Base-by-base conservation (phyloP, 1,140 invertebrate species). In the Drosophila watanabei region DNA sequence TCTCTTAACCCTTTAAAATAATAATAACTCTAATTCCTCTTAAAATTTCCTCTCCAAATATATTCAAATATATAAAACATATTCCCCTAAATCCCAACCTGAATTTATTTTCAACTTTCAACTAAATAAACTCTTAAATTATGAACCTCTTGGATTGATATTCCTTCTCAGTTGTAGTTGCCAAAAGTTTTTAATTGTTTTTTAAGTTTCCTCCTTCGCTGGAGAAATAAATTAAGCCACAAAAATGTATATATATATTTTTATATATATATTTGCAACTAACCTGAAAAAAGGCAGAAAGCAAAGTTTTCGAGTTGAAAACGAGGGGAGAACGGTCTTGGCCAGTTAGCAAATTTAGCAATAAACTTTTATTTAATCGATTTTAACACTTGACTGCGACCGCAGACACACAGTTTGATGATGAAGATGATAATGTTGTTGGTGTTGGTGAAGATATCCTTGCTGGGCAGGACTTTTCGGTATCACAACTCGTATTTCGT, bases 281-380 rank as follows among this genome's bases (percentile, higher is more conserved):
- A 65, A 78, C 75, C 70, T 60, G 46, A 30, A 63, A 59, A 60
- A 57, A 56, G 30, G 16, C 28, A 58, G 16, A 35, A 46, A 61
- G 16, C 41, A 46, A 61, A 75, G 58, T 62, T 45, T 24, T 11
- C 8, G 11, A 45, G 13, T 35, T 52, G 30, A 11, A n/a, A 51
- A 32, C 0, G 16, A 41, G 39, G 0, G 8, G 32, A 65, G 60
- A 33, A 13, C 33, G 39, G 68, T 68, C 70, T 75, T 75, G 77
- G 82, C 79, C 86, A 90, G 86, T 90, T 90, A 72, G 86, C 75
- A 89, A 90, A 65, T 89, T 89, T 85, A 90, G 86, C 86, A 86
- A 90, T 90, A 90, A 90, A 90, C 68, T 82, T 90, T 86, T 90
- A 82, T 86, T 90, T 78, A 90, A 90, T 90, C 86, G 86, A 90